These are phyloP conservation scores for Ciconia maguari DNA, from an alignment of 2,113 vertebrate species.

Conservation along the genomic window DNA sequence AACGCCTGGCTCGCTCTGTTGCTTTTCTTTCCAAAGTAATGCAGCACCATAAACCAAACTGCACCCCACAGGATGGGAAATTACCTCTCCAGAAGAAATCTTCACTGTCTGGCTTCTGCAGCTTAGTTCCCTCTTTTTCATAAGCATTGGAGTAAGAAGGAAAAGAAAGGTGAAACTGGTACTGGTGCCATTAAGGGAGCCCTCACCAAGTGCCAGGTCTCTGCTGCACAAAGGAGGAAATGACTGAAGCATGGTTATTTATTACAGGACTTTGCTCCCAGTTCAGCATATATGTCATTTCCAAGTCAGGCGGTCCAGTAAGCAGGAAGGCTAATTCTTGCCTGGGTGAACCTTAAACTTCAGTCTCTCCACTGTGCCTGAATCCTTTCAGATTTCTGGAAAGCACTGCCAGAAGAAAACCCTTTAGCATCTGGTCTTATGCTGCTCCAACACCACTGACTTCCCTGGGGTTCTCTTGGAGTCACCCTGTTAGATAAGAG, in stretches of 20 bases:
- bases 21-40: background rate
- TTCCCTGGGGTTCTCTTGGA: background rate
- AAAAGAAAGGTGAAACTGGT: background rate
- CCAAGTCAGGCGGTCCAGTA: background rate
- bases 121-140: background rate
- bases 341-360: background rate
- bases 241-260: conserved; percentile 61
- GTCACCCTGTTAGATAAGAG: background rate
- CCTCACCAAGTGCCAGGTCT: background rate
- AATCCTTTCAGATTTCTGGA: background rate
- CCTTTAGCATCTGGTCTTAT: background rate
- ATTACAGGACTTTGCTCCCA: conserved; percentile 80
- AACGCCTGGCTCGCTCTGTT: background rate
- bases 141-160: background rate
- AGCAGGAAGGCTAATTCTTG: background rate
- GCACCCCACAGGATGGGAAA: background rate
- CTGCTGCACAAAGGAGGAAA: conserved; percentile 60
- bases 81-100: conserved; percentile 68
- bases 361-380: background rate
- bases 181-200: background rate
- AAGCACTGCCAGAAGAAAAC: background rate
- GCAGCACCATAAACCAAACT: background rate
- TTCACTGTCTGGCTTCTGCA: background rate
- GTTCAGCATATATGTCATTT: conserved; percentile 46
- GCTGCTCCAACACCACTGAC: background rate